Percentiles rank a stretch among this genome's conserved stretches.
phyloP scores from a whole-genome alignment of 2,797 vertebrate species.

The Uromys caudimaculatus region DNA sequence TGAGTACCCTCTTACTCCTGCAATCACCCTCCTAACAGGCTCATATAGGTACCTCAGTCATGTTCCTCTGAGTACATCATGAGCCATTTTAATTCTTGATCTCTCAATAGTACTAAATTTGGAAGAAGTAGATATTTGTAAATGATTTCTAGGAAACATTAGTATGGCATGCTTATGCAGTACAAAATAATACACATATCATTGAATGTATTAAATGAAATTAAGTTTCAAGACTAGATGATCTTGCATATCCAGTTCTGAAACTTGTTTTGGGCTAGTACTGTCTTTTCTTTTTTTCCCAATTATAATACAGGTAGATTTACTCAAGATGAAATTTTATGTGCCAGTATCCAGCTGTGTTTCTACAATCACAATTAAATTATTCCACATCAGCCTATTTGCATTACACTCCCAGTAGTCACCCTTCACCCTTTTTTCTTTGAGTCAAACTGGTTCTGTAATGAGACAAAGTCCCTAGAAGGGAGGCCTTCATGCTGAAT shows the following conservation, averaged over 20 bases:
- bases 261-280: background rate
- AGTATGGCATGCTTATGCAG: background rate
- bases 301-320: background rate
- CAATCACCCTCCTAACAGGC: background rate
- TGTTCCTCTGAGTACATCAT: background rate
- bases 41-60: background rate
- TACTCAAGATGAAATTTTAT: background rate
- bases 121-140: background rate
- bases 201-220: background rate
- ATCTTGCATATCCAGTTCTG: background rate
- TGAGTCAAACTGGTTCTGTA: conserved; percentile 47
- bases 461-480: conserved; percentile 43
- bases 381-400: conserved; percentile 36
- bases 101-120: background rate
- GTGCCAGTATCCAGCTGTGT: background rate
- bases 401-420: background rate
- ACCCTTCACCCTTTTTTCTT: background rate
- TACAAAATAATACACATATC: background rate
- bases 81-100: background rate
- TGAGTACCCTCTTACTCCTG: background rate
- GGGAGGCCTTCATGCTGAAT: background rate
- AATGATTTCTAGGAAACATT: background rate
- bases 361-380: conserved; percentile 56
- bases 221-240: background rate
- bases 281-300: background rate